Evolutionary conservation across 2,113 vertebrate genomes (phyloP), one percentile per base, ranked within the genome.

Genomic region (Brienomyrus longianalis): DNA sequence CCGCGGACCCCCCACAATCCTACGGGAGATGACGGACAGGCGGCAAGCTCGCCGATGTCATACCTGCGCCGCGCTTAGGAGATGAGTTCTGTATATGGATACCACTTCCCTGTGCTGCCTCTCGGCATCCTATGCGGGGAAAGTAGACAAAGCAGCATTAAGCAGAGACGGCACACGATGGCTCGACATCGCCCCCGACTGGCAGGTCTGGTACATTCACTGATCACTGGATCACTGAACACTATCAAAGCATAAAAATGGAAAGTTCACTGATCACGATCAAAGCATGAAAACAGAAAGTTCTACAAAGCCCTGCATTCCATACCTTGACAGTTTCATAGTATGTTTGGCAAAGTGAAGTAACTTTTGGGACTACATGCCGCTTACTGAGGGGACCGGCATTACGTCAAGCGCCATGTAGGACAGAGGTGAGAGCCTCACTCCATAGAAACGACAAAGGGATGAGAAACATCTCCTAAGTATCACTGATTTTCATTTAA

Each of bases 1-100:
- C 5, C 47, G 15, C 5, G 21, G 21, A 88, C 21, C 70, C 1
- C 70, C 31, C 83, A 27, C 83, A 85, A 51, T 50, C 48, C 45
- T 15, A 85, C n/a, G 8, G n/a, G 23, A 48, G 23, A 56, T 31
- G 39, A 39, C 39, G 23, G 8, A 15, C 54, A 27, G 45, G n/a
- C 13, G 6, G n/a, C 7, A 21, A 54, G 35, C 31, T 39, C 2
- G 56, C 52, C 35, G 5, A 47, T 21, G 10, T 48, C 66, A 31
- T 93, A 99, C 98, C 97, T 99, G 98, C 0, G 97, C 98, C 11
- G 98, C 98, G 89, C 98, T 99, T 47, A 99, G 98, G 13, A 99
- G 98, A 94, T 99, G 98, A 1, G 98, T 98, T 91, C 98, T 95
- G 90, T 99, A 99, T 91, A 99, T 98, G 2, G 97, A 96, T 66